phyloP scores from a whole-genome alignment of 2,113 vertebrate genomes.

The Morone saxatilis region DNA sequence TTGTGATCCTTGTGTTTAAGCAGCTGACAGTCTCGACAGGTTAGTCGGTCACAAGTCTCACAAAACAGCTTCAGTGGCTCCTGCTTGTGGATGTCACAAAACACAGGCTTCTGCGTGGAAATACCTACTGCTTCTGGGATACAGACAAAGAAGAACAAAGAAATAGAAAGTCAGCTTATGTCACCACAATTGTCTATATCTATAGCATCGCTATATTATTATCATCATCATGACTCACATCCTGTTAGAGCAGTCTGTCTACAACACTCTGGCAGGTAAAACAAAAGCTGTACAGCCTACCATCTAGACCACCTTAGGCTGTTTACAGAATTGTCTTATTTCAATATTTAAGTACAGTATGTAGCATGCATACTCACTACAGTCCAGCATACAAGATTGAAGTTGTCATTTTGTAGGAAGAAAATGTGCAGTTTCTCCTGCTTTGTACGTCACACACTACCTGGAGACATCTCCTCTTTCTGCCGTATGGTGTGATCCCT shows the following conservation, averaged over 20 bases:
- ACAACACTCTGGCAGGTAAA: too few species aligned
- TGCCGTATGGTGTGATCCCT: constrained; percentile 97
- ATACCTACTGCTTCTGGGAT: constrained; percentile 89
- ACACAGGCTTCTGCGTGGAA: constrained; percentile 93
- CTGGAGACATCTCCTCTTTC: constrained; percentile 97
- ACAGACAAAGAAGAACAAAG: constrained; percentile 6
- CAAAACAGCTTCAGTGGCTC: constrained; percentile 98
- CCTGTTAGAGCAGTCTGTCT: background rate
- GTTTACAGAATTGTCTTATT: background rate
- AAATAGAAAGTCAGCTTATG: background rate
- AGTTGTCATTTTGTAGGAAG: too few species aligned
- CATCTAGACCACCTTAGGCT: background rate
- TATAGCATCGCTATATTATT: background rate
- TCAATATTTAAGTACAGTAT: background rate
- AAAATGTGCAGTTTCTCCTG: background rate
- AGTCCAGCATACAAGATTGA: background rate
- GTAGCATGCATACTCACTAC: background rate
- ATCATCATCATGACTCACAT: background rate
- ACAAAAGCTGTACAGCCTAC: background rate
- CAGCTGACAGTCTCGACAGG: constrained; percentile 96
- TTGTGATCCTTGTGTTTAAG: constrained; percentile 99
- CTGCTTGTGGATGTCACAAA: constrained; percentile 97
- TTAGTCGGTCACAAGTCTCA: constrained; percentile 97
- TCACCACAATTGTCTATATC: background rate
- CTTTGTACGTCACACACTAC: constrained; percentile 71